Base-by-base conservation (phyloP, 2,797 vertebrate genomes). In the Salmo trutta region DNA sequence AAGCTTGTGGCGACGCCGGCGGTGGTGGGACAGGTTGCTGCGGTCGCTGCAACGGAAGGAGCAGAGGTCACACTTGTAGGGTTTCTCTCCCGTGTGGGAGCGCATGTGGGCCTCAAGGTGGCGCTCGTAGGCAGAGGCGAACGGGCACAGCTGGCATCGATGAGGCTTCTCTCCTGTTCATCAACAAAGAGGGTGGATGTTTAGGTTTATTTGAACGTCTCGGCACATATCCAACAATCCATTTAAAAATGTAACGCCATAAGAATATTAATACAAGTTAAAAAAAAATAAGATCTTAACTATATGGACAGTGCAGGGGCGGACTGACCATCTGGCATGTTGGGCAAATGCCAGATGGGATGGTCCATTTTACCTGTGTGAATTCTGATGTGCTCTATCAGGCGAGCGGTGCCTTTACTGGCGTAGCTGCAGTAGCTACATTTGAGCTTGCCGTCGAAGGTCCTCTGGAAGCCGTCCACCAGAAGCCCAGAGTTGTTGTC, bases 361-460 rank as follows among this genome's bases (percentile, higher is more conserved):
- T 19, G 59, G 16, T 8, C 5, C 5, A 2, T 1, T 41, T 90
- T 86, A 99, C 98, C 98, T 94, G 98, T 99, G 84, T 99, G 98
- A 69, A 98, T 99, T 81, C 98, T 95, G 83, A 98, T 99, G 82
- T 99, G 98, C 80, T 99, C 98, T 74, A 98, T 98, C 24, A 99
- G 94, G 70, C 97, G 95, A 27, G 97, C 96, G 66, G 97, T 99
- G 80, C 98, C 98, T 89, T 98, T 99, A 93, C 98, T 99, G 90
- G 97, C 96, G 5, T 99, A 99, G 90, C 95, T 99, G 92, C 98
- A 99, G 88, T 98, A 99, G n/a, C 96, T 97, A 86, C 98, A 99
- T 85, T 98, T 99, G 64, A 99, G 93, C 87, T 99, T 99, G 0
- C 98, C 98, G 86, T 99, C 98, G 76, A 96, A 96, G 19, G 97